Evolutionary conservation across 2,113 vertebrate species (phyloP).

Genomic region (Felis chaus): DNA sequence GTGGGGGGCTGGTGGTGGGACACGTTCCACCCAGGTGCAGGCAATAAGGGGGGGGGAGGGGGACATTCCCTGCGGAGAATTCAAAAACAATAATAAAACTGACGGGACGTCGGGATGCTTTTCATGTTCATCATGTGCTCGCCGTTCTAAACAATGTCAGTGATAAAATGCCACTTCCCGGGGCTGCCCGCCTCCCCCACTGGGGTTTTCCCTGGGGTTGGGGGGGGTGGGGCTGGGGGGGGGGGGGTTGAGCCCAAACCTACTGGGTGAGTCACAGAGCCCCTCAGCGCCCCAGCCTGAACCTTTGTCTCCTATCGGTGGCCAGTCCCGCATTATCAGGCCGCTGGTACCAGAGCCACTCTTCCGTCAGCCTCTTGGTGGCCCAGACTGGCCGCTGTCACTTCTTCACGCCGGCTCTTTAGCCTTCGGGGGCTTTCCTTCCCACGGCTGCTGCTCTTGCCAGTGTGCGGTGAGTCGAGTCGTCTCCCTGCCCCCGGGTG

Average conservation of each 20-base stretch:
- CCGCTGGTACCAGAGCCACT: not conserved
- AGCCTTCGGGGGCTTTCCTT: not conserved
- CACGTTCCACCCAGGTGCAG: conserved; percentile 34
- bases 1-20: not conserved
- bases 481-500: conserved; percentile 5
- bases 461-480: not conserved
- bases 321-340: not conserved
- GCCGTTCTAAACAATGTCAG: conserved; percentile 24
- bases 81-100: conserved; percentile 59
- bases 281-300: not conserved
- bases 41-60: conserved; percentile 18
- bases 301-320: not conserved
- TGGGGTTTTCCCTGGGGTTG: not conserved
- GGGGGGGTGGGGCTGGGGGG: not conserved
- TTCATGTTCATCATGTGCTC: conserved; percentile 2
- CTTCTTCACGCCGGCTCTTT: not conserved
- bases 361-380: not conserved
- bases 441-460: not conserved
- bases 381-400: not conserved
- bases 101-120: conserved; percentile 14
- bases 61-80: not conserved
- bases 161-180: not conserved
- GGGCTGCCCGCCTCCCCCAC: not conserved
- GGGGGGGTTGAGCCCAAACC: not conserved
- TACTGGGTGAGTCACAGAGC: not conserved